Evolutionary conservation across 2,797 vertebrate species (phyloP), one percentile per base, ranked within the genome.

Genomic region (Hephaestus fuliginosus): DNA sequence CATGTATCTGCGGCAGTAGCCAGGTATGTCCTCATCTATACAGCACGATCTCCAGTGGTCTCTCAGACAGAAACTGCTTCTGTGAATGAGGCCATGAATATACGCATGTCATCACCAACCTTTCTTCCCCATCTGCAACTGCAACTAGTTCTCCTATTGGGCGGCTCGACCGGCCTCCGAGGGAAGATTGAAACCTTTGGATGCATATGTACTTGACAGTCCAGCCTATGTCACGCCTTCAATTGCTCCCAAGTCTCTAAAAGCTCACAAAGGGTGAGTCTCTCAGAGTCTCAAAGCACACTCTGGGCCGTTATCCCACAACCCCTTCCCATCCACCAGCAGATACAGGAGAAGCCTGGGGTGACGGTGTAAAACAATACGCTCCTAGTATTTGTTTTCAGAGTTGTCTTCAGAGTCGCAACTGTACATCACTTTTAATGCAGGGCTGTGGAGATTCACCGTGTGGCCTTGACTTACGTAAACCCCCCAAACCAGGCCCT

Each of bases 401-500:
- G 74, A 69, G 69, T 80, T 81, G 72, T 86, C 73, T 81, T 83
- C 49, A 58, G 64, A 80, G 57, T 82, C 84, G 69, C 67, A 88
- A 86, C 84, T 82, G 67, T 90, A 89, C 91, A 91, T 91, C 83
- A 88, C 65, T 83, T 91, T 93, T 88, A 89, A 91, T 87, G 75
- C 79, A 28, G 14, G 71, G 73, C 85, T 86, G 44, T 36, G 68
- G 78, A 90, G 90, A 91, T 88, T 85, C 79, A 84, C 85, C 17
- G 44, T 80, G 71, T 80, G 66, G 78, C 86, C 82, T 85, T 86
- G 83, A 78, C 87, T 88, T 85, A 39, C 36, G 25, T 71, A 86
- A 90, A 81, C 69, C 33, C 25, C 48, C 48, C 39, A 55, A 76
- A 78, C 77, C 51, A 30, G 15, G 68, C 74, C 51, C 82, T 89